A percentile compares a stretch with the other conserved stretches of the same genome.
These are phyloP conservation scores for Lagria hirta DNA, from an alignment of 2,888 invertebrate genomes.

Conservation along the genomic window DNA sequence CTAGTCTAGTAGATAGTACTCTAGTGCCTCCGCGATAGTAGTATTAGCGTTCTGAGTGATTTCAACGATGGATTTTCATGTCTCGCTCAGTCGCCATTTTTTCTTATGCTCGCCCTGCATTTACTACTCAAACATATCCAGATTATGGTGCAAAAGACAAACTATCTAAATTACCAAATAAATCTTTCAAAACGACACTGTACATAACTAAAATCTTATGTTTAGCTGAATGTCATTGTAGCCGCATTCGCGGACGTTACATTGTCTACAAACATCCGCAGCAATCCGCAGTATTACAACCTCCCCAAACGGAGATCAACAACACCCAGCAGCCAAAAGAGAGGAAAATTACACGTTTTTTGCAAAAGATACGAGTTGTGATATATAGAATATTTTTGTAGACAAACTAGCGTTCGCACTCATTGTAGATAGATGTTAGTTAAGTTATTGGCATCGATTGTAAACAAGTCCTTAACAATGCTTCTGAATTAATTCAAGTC, in stretches of 20 bases:
- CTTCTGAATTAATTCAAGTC: slow-evolving; percentile 37
- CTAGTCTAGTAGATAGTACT: slow-evolving; percentile 51
- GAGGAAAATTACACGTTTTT: too few species aligned
- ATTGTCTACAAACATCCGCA: slow-evolving; percentile 1
- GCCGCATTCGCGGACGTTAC: slow-evolving; percentile 25
- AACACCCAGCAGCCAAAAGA: too few species aligned
- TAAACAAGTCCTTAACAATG: slow-evolving; percentile 31
- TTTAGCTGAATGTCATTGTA: slow-evolving; percentile 37
- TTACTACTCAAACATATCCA: slow-evolving; percentile 53
- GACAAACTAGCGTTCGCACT: slow-evolving; percentile 29
- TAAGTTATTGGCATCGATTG: slow-evolving; percentile 32
- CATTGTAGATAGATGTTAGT: slow-evolving; percentile 38
- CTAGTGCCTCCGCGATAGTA: slow-evolving; percentile 54
- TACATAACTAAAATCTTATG: slow-evolving; percentile 37
- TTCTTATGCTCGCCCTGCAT: slow-evolving; percentile 46
- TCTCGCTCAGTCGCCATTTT: slow-evolving; percentile 39
- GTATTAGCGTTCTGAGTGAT: slow-evolving; percentile 46
- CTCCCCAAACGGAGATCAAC: slow-evolving; percentile 13
- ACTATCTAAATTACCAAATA: slow-evolving; percentile 41
- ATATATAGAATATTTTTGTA: too few species aligned
- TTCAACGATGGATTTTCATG: slow-evolving; percentile 29
- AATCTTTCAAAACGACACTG: slow-evolving; percentile 33
- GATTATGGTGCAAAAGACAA: slow-evolving; percentile 51
- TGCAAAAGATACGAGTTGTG: too few species aligned
- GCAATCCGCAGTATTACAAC: too few species aligned